A percentile compares a stretch with the other conserved stretches of the same genome.
These are phyloP conservation scores for Oreortyx pictus DNA, from an alignment of 2,797 vertebrate species.

Conservation along the genomic window DNA sequence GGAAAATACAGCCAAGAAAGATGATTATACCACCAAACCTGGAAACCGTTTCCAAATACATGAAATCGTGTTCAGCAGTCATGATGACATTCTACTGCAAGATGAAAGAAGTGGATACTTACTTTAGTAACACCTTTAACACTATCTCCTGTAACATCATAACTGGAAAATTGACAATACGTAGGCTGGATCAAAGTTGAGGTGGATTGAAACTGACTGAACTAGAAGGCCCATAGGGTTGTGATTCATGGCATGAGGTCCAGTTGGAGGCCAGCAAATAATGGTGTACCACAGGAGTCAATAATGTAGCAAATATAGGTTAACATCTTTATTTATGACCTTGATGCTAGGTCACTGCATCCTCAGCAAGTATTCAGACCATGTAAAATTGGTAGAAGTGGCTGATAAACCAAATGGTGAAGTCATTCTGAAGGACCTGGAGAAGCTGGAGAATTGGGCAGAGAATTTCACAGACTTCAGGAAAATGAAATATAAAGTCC, in stretches of 20 bases:
- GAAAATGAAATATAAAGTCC: not conserved
- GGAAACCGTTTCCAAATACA: not conserved
- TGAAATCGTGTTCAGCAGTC: not conserved
- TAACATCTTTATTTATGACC: too few relatives aligned
- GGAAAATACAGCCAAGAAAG: not conserved
- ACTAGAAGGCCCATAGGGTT: not conserved
- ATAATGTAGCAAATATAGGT: not conserved
- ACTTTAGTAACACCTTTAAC: not conserved
- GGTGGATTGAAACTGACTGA: not conserved
- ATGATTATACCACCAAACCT: not conserved
- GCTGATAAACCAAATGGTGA: too few relatives aligned
- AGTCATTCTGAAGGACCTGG: too few relatives aligned
- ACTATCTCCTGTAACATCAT: not conserved
- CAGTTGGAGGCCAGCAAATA: not conserved
- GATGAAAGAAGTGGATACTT: not conserved
- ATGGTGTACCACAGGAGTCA: rapidly evolving
- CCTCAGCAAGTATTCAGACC: too few relatives aligned
- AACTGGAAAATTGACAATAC: too few relatives aligned
- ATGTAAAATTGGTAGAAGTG: too few relatives aligned
- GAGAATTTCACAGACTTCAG: not conserved
- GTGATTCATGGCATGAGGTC: not conserved
- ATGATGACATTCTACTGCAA: not conserved
- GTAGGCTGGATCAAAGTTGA: not conserved
- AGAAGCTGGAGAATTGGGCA: not conserved
- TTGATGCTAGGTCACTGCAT: too few relatives aligned